phyloP scores from a whole-genome alignment of 2,797 vertebrate genomes.

The Sphenopsis melanotis region DNA sequence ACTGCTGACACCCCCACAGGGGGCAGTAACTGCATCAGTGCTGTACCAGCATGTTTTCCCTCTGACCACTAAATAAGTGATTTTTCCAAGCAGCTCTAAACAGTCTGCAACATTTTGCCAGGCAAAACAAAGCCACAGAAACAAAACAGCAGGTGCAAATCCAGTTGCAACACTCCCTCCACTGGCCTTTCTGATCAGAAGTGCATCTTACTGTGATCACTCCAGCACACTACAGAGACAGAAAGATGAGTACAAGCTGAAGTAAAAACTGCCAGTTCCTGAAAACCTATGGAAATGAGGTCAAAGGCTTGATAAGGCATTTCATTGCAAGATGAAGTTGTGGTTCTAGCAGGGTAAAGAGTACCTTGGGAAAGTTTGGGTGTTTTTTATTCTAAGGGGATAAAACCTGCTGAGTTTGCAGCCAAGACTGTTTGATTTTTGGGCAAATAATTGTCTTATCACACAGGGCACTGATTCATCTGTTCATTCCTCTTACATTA shows the following conservation, averaged over 20 bases:
- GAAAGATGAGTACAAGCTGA: not conserved
- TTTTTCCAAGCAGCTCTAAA: not conserved
- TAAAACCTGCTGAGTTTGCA: not conserved
- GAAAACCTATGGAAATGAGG: not conserved
- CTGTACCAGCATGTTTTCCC: not conserved
- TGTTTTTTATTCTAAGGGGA: not conserved
- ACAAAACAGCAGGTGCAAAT: not conserved
- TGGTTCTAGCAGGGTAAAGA: not conserved
- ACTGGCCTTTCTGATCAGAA: not conserved
- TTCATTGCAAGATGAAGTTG: not conserved
- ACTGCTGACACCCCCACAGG: constrained; percentile 25
- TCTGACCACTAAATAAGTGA: not conserved
- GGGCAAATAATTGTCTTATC: not conserved
- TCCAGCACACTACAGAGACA: not conserved
- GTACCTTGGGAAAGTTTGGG: not conserved
- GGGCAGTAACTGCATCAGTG: not conserved
- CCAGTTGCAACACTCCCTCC: not conserved
- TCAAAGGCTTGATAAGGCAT: constrained; percentile 26
- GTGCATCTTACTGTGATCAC: not conserved
- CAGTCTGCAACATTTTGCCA: not conserved
- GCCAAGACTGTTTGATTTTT: fast-evolving
- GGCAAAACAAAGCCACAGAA: not conserved
- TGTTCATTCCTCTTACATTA: not conserved
- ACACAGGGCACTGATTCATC: not conserved
- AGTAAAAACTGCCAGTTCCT: not conserved